A percentile compares a stretch with the other conserved stretches of the same genome.
phyloP scores from a whole-genome alignment of 2,797 vertebrate genomes.

The Notamacropus eugenii region DNA sequence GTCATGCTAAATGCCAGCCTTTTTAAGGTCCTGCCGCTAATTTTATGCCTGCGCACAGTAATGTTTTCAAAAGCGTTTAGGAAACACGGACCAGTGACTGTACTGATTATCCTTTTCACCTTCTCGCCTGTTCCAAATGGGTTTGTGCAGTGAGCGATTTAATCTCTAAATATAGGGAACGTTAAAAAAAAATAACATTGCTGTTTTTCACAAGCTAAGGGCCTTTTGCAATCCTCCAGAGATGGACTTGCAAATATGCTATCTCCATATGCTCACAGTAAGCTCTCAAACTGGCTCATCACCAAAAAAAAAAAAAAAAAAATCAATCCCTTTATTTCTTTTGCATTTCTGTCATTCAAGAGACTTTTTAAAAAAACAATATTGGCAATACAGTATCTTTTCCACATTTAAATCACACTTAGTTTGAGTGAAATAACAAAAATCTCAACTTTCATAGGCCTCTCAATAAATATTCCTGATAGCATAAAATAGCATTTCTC shows the following conservation, averaged over 20 bases:
- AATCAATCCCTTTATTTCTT: slow-evolving; percentile 82
- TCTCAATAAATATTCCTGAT: slow-evolving; percentile 56
- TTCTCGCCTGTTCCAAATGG: slow-evolving; percentile 99
- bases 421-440: slow-evolving; percentile 54
- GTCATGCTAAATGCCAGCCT: slow-evolving; percentile 99
- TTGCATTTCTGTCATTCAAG: slow-evolving; percentile 82
- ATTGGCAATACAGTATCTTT: slow-evolving; percentile 75
- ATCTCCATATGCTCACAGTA: slow-evolving; percentile 90
- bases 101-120: slow-evolving; percentile 99
- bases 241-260: slow-evolving; percentile 92
- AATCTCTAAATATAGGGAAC: slow-evolving; percentile 99
- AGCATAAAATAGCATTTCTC: slow-evolving; percentile 61
- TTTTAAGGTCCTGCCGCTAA: slow-evolving; percentile 99
- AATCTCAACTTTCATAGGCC: slow-evolving; percentile 66
- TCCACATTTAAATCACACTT: slow-evolving; percentile 72
- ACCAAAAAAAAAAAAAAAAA: slow-evolving; percentile 81
- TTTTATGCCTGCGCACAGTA: slow-evolving; percentile 99
- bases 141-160: slow-evolving; percentile 99
- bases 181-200: slow-evolving; percentile 95
- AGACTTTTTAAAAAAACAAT: slow-evolving; percentile 76
- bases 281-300: slow-evolving; percentile 87
- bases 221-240: slow-evolving; percentile 91
- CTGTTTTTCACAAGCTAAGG: slow-evolving; percentile 99
- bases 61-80: slow-evolving; percentile 99
- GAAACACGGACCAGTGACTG: slow-evolving; percentile 99